Conservation (phyloP, 2,797 vertebrate species). For the Karalla daura region DNA sequence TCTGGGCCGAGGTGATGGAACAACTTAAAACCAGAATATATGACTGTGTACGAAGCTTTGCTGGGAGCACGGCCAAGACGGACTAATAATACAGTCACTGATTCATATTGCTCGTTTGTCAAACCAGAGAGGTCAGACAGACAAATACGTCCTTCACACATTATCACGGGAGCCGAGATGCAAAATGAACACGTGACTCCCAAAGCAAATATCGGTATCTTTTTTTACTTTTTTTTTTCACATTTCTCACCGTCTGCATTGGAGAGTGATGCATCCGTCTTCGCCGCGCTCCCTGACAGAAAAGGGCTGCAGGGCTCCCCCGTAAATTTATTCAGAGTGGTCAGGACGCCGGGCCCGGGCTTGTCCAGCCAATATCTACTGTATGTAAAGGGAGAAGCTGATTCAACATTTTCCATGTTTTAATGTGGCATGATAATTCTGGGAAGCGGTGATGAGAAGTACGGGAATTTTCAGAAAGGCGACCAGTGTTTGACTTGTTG, state of each 20-base stretch:
- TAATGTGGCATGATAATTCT: constrained; percentile 81
- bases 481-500: constrained; percentile 78
- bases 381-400: constrained; percentile 75
- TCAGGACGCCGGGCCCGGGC: constrained; percentile 53
- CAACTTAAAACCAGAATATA: not conserved
- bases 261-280: constrained; percentile 11
- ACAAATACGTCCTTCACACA: not conserved
- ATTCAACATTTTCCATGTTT: constrained; percentile 82
- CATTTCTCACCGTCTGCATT: constrained; percentile 5
- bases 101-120: not conserved
- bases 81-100: not conserved
- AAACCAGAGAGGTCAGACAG: not conserved
- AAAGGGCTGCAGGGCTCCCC: constrained; percentile 38
- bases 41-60: not conserved
- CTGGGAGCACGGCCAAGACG: not conserved
- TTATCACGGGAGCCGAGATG: not conserved
- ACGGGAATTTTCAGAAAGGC: constrained; percentile 75
- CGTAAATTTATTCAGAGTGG: constrained; percentile 56
- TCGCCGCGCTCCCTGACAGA: constrained; percentile 40
- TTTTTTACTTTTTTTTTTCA: too few species aligned
- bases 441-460: constrained; percentile 74
- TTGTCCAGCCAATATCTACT: constrained; percentile 67
- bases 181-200: not conserved
- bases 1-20: not conserved
- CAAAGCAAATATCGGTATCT: constrained; percentile 4